These are phyloP conservation scores for Chironex yamaguchii DNA, from an alignment of 30 jellyfish, hydroid and myxozoan genomes.

Conservation along the genomic window DNA sequence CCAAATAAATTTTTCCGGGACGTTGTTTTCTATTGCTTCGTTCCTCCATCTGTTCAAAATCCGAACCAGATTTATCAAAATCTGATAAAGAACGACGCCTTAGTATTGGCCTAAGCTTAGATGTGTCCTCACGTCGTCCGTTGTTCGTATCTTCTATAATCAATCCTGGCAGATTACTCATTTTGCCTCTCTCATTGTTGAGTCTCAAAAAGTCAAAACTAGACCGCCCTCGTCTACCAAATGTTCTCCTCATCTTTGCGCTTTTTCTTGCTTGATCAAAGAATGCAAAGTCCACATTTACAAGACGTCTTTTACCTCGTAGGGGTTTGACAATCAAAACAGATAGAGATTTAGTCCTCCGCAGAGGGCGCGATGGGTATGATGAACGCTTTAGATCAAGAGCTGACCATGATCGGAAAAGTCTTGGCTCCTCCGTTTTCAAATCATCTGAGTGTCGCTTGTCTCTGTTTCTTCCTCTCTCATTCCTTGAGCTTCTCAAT, in stretches of 20 bases:
- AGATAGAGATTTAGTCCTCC: slow-evolving; percentile 80
- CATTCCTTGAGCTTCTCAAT: slow-evolving; percentile 11
- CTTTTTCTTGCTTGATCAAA: slow-evolving; percentile 80
- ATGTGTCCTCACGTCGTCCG: slow-evolving; percentile 48
- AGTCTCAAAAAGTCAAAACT: slow-evolving; percentile 70
- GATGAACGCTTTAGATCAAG: slow-evolving; percentile 78
- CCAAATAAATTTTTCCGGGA: slow-evolving; percentile 9
- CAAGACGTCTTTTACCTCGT: slow-evolving; percentile 32
- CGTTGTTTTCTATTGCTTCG: not conserved
- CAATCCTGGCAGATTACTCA: slow-evolving; percentile 59
- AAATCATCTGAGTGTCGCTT: too few relatives aligned
- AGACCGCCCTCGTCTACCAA: slow-evolving; percentile 65
- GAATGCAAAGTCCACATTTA: slow-evolving; percentile 79
- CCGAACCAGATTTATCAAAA: slow-evolving; percentile 45
- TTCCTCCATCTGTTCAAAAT: slow-evolving; percentile 7
- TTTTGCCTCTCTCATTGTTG: slow-evolving; percentile 63
- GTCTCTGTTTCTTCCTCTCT: not conserved
- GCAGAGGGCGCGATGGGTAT: slow-evolving; percentile 62
- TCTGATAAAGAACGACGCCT: slow-evolving; percentile 79
- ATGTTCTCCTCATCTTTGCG: slow-evolving; percentile 51
- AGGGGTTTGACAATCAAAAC: slow-evolving; percentile 65
- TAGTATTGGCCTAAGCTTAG: slow-evolving; percentile 79
- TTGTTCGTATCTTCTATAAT: slow-evolving; percentile 48
- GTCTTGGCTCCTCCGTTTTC: slow-evolving; percentile 32
- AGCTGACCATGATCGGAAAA: slow-evolving; percentile 88